These are phyloP conservation scores for Pachyuromys duprasi DNA, from an alignment of 2,797 vertebrate species.

Conservation along the genomic window DNA sequence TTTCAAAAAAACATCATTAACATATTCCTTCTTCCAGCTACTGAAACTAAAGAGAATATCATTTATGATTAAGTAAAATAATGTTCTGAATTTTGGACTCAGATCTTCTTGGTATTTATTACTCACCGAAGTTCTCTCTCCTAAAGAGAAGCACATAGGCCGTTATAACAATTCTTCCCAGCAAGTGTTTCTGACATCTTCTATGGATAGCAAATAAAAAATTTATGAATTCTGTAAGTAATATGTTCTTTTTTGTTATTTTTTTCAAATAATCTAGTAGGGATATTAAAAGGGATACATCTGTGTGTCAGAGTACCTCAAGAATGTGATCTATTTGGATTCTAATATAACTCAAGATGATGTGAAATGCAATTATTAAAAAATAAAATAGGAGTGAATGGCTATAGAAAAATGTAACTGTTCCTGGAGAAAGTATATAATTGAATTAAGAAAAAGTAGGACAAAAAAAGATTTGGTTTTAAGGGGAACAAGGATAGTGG, in stretches of 20 bases:
- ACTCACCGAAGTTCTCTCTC: background rate
- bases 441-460: slow-evolving; percentile 68
- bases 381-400: background rate
- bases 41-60: background rate
- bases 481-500: slow-evolving; percentile 48
- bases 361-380: slow-evolving; percentile 18
- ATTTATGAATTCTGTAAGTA: background rate
- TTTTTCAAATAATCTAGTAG: background rate
- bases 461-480: slow-evolving; percentile 56
- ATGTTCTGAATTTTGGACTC: background rate
- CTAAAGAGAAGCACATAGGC: background rate
- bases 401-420: background rate
- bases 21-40: background rate
- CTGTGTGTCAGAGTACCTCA: background rate
- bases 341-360: background rate
- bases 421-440: background rate
- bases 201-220: background rate
- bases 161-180: background rate
- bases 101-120: background rate
- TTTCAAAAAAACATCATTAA: background rate
- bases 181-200: background rate
- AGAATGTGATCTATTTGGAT: background rate
- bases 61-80: background rate
- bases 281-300: background rate
- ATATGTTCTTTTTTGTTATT: background rate